Base-by-base conservation (phyloP, 37 sponge, comb jelly and placozoan genomes). In the Hexactinellida sp. region DNA sequence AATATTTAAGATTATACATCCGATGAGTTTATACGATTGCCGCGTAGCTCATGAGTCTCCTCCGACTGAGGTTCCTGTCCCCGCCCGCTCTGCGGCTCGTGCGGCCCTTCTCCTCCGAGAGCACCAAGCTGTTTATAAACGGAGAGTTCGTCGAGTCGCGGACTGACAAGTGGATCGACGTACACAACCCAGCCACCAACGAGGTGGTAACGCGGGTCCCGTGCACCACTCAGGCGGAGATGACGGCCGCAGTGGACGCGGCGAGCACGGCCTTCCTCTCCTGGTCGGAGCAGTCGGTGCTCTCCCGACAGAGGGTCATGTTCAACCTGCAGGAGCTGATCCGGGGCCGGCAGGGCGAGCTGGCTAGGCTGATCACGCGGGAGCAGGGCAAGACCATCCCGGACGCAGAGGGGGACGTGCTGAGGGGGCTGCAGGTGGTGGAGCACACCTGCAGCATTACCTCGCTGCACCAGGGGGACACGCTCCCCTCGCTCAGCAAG, bases 351-450 rank as follows among this genome's bases (percentile, higher is more conserved):
- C 83, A 94, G 91, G 86, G 37, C 21, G 86, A 89, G 47, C 38
- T 94, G 37, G 92, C 89, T 63, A 38, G 71, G n/a, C 41, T 55
- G 54, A 89, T 97, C 35, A 97, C 99, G 0, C 51, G 37, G 87
- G 99, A 97, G 54, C 99, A 97, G 84, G 99, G 99, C n/a, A 97
- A 97, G 89, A 97, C 95, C 0, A 85, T 95, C 16, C 90, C 93
- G 34, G 99, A 97, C 88, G 99, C 99, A 0, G 99, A 95, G 87
- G 99, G 99, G 39, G 99, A 97, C 85, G 92, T 97, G 24, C 36
- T 93, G 32, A 54, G 99, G 37, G 99, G 99, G 0, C 93, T 97
- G 34, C 99, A 97, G 91, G 96, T 97, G 37, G 99, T 97, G 38
- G 99, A 97, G 84, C 99, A 97, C 54, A 89, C 92, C 71, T 97